Evolutionary conservation across 2,888 invertebrate species (phyloP).

Genomic region (Parelbella ahira): DNA sequence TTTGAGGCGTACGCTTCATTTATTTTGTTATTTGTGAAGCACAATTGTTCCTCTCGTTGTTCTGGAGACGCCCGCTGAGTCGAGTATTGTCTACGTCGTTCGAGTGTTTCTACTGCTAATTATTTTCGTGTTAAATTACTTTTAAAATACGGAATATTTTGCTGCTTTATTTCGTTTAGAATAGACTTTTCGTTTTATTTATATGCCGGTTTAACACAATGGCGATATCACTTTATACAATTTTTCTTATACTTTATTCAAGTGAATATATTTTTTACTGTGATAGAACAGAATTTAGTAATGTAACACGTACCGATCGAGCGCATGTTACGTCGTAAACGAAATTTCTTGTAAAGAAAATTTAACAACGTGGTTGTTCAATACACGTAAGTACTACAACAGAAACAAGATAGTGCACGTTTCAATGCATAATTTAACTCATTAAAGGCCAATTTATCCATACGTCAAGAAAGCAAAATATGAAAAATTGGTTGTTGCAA

Average conservation of each 20-base stretch:
- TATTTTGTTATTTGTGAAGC: constrained; percentile 53
- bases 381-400: constrained; percentile 20
- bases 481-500: constrained; percentile 46
- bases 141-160: no score
- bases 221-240: no score
- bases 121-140: constrained; percentile 17
- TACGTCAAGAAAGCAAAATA: constrained; percentile 48
- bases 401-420: constrained; percentile 40
- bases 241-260: no score
- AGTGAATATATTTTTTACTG: no score
- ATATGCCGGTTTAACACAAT: no score
- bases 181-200: no score
- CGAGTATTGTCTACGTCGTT: constrained; percentile 17
- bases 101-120: constrained; percentile 21
- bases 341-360: no score
- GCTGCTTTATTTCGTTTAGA: no score
- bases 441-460: constrained; percentile 54
- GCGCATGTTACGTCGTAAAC: no score
- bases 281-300: no score
- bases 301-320: no score
- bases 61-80: constrained; percentile 14
- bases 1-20: constrained; percentile 60
- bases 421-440: constrained; percentile 51
- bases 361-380: neutral
- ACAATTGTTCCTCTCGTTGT: constrained; percentile 22